Evolutionary conservation across 2,797 vertebrate species (phyloP), one percentile per base, ranked within the genome.

Genomic region (Furcifer pardalis): DNA sequence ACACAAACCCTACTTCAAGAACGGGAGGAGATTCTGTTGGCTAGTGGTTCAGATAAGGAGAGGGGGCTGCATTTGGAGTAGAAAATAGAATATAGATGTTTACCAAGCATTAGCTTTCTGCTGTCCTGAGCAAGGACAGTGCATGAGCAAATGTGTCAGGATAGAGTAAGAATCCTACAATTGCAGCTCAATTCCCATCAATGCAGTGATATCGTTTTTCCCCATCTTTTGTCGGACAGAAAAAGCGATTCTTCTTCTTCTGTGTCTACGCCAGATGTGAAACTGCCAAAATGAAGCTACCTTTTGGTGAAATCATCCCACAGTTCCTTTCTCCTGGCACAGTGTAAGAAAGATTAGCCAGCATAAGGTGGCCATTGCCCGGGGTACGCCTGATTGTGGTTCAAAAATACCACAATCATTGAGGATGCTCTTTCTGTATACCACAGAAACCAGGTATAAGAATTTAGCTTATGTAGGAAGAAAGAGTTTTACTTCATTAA

Each of bases 1-100:
- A 73, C 82, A 35, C 37, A 60, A 59, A 40, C 15, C 78, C 72
- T 83, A 75, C 79, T 52, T 68, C n/a, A 80, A 77, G 86, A 88
- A 84, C 90, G 89, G 83, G 89, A 91, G 88, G 91, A 95, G 90
- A 90, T 90, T 91, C 90, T 90, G 66, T 91, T 87, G 93, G 89
- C 87, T 90, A 85, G 88, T 91, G 78, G 84, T 92, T 93, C 89
- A 89, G 82, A 91, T 92, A 89, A 90, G 91, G 76, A 88, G 92
- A 86, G 84, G 88, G 92, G 87, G 84, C 80, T 84, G 87, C 84
- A 87, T 90, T 60, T 65, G 40, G 25, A 62, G 90, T 91, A 81
- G 68, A 92, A 91, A 92, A 90, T 69, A 56, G 44, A 88, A 85
- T 92, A 89, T 87, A 84, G 49, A 30, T 77, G 82, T 88, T 90